These are phyloP conservation scores for Ommatoiulus sabulosus DNA, from an alignment of 2,888 invertebrate species.

Conservation along the genomic window DNA sequence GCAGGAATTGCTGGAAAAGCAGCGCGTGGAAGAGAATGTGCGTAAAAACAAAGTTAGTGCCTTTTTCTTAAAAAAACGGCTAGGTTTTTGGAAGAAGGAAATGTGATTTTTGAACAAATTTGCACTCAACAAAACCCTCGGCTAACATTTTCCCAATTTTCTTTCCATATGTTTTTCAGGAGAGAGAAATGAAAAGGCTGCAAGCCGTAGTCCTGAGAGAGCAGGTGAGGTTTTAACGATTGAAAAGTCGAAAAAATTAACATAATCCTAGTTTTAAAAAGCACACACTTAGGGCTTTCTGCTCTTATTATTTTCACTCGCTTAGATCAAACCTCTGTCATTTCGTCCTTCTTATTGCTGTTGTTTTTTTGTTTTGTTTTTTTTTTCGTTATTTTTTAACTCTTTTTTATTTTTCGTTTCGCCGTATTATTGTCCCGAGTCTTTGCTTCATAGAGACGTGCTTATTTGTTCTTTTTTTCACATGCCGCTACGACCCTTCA, in stretches of 20 bases:
- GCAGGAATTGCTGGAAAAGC: conserved; percentile 86
- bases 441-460: neutral
- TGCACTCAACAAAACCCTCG: too few relatives aligned
- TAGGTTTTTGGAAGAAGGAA: too few relatives aligned
- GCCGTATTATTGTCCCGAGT: neutral
- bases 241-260: neutral
- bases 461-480: conserved; percentile 58
- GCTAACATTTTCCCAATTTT: too few relatives aligned
- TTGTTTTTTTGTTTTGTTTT: conserved; percentile 27
- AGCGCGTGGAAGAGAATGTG: conserved; percentile 84
- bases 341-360: conserved; percentile 46
- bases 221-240: conserved; percentile 73
- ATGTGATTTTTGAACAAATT: too few relatives aligned
- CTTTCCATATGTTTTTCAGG: conserved; percentile 73
- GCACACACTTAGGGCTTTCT: neutral
- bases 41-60: conserved; percentile 84
- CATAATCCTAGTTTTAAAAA: neutral
- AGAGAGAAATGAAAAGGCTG: conserved; percentile 89
- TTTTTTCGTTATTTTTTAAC: conserved; percentile 45
- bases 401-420: neutral
- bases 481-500: conserved; percentile 73
- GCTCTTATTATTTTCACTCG: neutral
- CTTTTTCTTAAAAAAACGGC: conserved; percentile 30
- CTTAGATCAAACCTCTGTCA: too few relatives aligned
- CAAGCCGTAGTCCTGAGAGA: conserved; percentile 90